Base-by-base conservation (phyloP, 1,140 invertebrate species). In the Camponotus pennsylvanicus region DNA sequence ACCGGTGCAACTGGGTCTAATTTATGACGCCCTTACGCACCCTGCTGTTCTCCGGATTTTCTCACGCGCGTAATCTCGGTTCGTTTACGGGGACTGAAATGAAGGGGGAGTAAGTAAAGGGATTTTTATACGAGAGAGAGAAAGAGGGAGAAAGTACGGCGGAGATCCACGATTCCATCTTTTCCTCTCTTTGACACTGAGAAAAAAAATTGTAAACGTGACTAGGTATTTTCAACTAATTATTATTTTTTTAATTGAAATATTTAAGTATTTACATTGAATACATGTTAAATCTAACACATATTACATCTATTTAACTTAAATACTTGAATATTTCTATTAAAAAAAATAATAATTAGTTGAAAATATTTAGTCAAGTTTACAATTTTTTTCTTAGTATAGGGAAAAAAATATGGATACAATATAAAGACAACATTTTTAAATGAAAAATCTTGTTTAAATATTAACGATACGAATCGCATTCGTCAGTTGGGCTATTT, bases 1-100 rank as follows among this genome's bases (percentile, higher is more conserved):
- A 83, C 79, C 79, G 69, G 79, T 83, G 63, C 69, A 83, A 83
- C 79, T 83, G 79, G 69, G 21, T 61, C 55, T 75, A 83, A 83
- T 83, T 83, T 83, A 83, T 75, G 69, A 52, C 13, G 34, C 61
- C 57, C 75, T 83, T 75, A 83, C 27, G 69, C 55, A 40, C n/a
- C 13, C 40, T 9, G 40, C 15, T 8, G 2, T 15, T 49, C 34
- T 13, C 2, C 64, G 9, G 45, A 55, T 57, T 80, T 80, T 69
- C 15, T 80, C 77, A 80, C 45, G 55, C 64, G 34, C 42, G 64
- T 80, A 69, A 80, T 80, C 32, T 45, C 77, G 45, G 5, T 57
- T 34, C 45, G 34, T 27, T 42, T 27, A 27, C 21, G 27, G 59
- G 11, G 59, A 11, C 18, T 27, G 21, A 45, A 64, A 59, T 52